These are phyloP conservation scores for Synanthedon vespiformis DNA, from an alignment of 2,888 invertebrate genomes.

Conservation along the genomic window DNA sequence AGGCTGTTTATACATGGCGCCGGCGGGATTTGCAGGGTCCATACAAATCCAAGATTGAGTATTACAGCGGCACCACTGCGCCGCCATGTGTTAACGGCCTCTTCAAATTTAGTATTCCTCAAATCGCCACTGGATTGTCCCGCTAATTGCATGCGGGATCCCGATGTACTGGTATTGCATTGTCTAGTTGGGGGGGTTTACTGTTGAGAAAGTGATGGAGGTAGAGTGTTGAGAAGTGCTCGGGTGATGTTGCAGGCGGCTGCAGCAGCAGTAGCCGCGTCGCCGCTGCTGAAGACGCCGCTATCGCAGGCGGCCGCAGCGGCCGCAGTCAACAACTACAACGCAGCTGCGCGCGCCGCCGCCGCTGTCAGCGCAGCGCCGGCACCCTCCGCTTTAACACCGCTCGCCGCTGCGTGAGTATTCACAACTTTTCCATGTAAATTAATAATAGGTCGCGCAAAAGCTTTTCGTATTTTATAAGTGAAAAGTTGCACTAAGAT, in stretches of 20 bases:
- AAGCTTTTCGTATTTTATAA: no score
- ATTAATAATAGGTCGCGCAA: no score
- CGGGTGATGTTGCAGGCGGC: constrained; percentile 57
- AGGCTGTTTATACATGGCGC: no score
- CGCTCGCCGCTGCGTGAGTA: constrained; percentile 48
- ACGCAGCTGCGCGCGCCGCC: constrained; percentile 86
- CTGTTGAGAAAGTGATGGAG: constrained; percentile 2
- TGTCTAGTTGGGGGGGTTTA: neutral
- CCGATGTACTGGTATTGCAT: no score
- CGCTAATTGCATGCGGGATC: no score
- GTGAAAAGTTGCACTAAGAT: no score
- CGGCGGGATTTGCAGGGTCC: no score
- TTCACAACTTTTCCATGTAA: neutral
- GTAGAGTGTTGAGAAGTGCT: constrained; percentile 15
- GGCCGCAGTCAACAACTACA: constrained; percentile 88
- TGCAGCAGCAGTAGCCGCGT: constrained; percentile 79
- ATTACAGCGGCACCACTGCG: no score
- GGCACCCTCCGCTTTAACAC: constrained; percentile 67
- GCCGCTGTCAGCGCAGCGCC: constrained; percentile 77
- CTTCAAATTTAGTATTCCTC: neutral
- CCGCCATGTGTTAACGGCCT: neutral
- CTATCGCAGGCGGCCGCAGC: constrained; percentile 91
- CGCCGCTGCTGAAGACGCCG: constrained; percentile 85
- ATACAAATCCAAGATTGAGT: no score
- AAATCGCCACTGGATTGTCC: constrained; percentile 2